Evolutionary conservation across 2,113 vertebrate species (phyloP).

Genomic region (Leptocoma aspasia): DNA sequence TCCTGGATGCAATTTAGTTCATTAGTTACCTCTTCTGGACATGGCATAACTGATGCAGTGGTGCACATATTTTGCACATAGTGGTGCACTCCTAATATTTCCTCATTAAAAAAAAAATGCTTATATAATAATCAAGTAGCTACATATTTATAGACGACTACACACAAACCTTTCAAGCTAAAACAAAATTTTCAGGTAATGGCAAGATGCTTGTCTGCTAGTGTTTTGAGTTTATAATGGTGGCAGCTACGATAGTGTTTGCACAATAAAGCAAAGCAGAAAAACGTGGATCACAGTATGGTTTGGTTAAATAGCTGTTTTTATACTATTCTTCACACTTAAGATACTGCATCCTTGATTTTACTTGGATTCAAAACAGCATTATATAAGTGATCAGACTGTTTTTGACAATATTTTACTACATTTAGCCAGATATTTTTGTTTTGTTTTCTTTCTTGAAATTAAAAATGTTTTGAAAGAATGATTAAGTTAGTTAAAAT

Average conservation of each 20-base stretch:
- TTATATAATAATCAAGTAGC: not conserved
- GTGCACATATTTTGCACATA: not conserved
- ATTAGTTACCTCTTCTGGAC: not conserved
- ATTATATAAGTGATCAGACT: not conserved
- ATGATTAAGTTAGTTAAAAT: not conserved
- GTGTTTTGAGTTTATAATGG: not conserved
- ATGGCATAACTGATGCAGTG: not conserved
- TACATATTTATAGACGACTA: not conserved
- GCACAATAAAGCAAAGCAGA: not conserved
- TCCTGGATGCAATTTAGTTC: not conserved
- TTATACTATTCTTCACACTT: not conserved
- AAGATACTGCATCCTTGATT: not conserved
- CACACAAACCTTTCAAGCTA: not conserved
- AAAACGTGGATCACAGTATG: not conserved
- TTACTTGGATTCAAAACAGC: not conserved
- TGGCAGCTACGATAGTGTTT: not conserved
- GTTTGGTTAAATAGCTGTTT: not conserved
- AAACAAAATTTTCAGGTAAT: not conserved
- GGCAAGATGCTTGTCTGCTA: not conserved
- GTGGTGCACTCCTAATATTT: not conserved
- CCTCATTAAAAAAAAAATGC: not conserved
- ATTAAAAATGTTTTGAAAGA: not conserved
- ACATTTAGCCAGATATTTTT: not conserved
- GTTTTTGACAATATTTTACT: not conserved
- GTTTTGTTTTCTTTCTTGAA: not conserved